Evolutionary conservation across 2,113 vertebrate species (phyloP).

Genomic region (Eleginops maclovinus): DNA sequence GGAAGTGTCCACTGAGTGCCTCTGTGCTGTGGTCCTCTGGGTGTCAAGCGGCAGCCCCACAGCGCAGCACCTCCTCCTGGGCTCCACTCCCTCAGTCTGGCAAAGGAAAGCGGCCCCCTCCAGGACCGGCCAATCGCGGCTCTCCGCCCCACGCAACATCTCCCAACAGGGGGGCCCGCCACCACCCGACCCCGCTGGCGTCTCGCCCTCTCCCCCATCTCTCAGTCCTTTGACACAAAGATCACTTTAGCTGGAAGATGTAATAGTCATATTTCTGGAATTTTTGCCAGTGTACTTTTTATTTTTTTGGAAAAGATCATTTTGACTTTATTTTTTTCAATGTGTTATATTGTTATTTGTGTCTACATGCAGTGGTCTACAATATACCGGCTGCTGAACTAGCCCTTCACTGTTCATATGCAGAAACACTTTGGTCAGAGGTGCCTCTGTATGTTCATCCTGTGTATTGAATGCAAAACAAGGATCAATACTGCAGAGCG

Average conservation of each 20-base stretch:
- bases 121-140: constrained; percentile 67
- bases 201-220: constrained; percentile 51
- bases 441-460: constrained; percentile 82
- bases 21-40: constrained; percentile 76
- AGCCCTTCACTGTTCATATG: constrained; percentile 82
- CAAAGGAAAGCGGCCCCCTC: constrained; percentile 57
- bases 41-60: constrained; percentile 54
- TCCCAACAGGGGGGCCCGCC: constrained; percentile 17
- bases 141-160: constrained; percentile 44
- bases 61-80: constrained; percentile 71
- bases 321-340: constrained; percentile 46
- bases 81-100: constrained; percentile 58
- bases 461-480: constrained; percentile 83
- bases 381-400: constrained; percentile 74
- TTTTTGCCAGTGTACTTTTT: constrained; percentile 76
- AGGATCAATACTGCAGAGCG: constrained; percentile 80
- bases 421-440: constrained; percentile 84
- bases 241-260: constrained; percentile 86
- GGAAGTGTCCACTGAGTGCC: constrained; percentile 79
- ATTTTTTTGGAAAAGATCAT: constrained; percentile 43
- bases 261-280: constrained; percentile 82
- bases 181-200: constrained; percentile 47
- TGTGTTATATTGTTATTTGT: constrained; percentile 66
- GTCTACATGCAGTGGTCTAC: constrained; percentile 78
- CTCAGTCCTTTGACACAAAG: constrained; percentile 78